Percentiles rank a stretch among this genome's conserved stretches.
Evolutionary conservation across 2,888 invertebrate genomes (phyloP).

Genomic region (Fissipunctia ypsillon): DNA sequence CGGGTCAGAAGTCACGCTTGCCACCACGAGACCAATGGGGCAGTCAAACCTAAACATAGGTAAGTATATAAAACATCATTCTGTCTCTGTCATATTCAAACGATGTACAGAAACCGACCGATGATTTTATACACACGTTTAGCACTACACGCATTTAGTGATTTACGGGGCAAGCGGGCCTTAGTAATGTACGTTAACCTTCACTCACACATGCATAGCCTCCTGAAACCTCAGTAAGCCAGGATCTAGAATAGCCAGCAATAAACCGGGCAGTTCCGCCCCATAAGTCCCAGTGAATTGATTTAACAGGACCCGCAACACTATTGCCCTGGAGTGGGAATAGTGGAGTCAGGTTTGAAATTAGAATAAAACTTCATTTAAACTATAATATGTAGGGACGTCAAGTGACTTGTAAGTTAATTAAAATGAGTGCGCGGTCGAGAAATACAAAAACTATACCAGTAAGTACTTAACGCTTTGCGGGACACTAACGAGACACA

Average conservation of each 20-base stretch:
- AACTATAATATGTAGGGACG: neutral
- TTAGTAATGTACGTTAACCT: neutral
- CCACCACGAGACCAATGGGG: too few relatives aligned
- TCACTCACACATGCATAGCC: neutral
- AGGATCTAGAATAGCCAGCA: conserved; percentile 31
- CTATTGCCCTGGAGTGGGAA: neutral
- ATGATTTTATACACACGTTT: neutral
- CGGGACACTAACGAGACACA: too few relatives aligned
- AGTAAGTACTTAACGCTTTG: neutral
- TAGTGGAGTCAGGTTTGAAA: neutral
- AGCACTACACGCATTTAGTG: too few relatives aligned
- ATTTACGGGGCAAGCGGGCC: too few relatives aligned
- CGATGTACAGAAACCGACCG: neutral
- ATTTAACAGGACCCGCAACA: conserved; percentile 16
- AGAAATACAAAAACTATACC: neutral
- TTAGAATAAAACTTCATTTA: neutral
- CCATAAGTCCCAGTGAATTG: conserved; percentile 21
- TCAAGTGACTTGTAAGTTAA: neutral
- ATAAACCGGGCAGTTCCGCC: conserved; percentile 16
- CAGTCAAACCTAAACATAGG: too few relatives aligned
- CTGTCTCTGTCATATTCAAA: neutral
- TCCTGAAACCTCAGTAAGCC: conserved; percentile 15
- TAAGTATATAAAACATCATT: too few relatives aligned
- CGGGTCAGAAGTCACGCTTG: too few relatives aligned
- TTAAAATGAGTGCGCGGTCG: neutral